A percentile compares a stretch with the other conserved stretches of the same genome.
phyloP scores from a whole-genome alignment of 2,113 vertebrate species.

The Colaptes auratus region DNA sequence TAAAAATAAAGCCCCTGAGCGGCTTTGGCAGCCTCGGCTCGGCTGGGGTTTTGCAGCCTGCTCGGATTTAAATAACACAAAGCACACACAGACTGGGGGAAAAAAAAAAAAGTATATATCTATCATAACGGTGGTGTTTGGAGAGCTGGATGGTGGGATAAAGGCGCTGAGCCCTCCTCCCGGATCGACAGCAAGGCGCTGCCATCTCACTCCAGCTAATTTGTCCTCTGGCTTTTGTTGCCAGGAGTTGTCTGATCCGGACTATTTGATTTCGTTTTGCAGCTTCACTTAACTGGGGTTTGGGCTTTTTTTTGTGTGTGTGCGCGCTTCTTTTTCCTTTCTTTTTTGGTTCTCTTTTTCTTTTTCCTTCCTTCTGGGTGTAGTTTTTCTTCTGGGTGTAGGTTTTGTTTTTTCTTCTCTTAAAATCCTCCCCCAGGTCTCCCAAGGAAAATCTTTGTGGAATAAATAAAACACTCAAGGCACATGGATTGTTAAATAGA shows the following conservation, averaged over 20 bases:
- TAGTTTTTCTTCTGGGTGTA: background rate
- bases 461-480: constrained; percentile 39
- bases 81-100: background rate
- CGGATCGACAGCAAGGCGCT: constrained; percentile 8
- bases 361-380: no score
- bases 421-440: background rate
- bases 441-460: constrained; percentile 45
- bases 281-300: background rate
- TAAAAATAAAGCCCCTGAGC: background rate
- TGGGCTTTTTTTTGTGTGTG: background rate
- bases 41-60: background rate
- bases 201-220: background rate
- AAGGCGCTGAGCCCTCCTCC: constrained; percentile 62
- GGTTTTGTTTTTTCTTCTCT: background rate
- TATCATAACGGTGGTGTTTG: background rate
- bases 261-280: background rate
- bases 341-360: background rate
- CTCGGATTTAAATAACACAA: background rate
- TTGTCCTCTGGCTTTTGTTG: background rate
- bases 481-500: background rate
- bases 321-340: background rate
- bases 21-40: background rate
- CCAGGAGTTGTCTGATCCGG: constrained; percentile 4
- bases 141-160: constrained; percentile 6
- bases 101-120: no score